Conservation (phyloP, 2,113 vertebrate species). For the Sceloporus tristichus region DNA sequence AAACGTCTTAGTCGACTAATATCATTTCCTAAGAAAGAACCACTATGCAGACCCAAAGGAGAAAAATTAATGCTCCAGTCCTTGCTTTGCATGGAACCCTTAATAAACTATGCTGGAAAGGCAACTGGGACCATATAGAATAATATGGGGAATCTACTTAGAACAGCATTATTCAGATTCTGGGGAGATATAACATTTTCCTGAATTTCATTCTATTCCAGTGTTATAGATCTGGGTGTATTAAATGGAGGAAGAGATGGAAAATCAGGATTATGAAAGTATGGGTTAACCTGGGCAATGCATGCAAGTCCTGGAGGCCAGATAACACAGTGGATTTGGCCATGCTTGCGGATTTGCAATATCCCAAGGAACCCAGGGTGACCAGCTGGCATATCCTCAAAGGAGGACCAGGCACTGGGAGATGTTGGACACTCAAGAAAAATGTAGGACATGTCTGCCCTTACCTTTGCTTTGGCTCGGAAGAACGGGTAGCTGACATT, state of each 20-base stretch:
- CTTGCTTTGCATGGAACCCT: neutral
- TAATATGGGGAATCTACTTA: neutral
- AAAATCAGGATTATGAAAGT: no score
- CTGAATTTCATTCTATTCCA: neutral
- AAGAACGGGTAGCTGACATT: slow-evolving; percentile 95
- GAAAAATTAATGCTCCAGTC: neutral
- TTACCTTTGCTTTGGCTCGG: slow-evolving; percentile 91
- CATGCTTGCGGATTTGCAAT: no score
- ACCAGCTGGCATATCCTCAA: no score
- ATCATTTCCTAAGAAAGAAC: neutral
- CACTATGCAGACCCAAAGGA: neutral
- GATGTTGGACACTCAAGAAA: no score
- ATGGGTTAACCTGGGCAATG: no score
- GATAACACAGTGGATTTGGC: no score
- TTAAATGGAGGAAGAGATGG: no score
- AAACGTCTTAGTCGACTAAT: neutral
- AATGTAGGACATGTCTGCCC: neutral
- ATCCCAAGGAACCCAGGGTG: no score
- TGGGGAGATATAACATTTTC: neutral
- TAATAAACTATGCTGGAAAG: neutral
- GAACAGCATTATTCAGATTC: neutral
- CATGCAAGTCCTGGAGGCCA: no score
- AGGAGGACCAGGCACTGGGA: no score
- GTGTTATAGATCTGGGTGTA: no score
- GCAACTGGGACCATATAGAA: neutral